Base-by-base conservation (phyloP, 2,888 invertebrate species). In the Schizotus pectinicornis region DNA sequence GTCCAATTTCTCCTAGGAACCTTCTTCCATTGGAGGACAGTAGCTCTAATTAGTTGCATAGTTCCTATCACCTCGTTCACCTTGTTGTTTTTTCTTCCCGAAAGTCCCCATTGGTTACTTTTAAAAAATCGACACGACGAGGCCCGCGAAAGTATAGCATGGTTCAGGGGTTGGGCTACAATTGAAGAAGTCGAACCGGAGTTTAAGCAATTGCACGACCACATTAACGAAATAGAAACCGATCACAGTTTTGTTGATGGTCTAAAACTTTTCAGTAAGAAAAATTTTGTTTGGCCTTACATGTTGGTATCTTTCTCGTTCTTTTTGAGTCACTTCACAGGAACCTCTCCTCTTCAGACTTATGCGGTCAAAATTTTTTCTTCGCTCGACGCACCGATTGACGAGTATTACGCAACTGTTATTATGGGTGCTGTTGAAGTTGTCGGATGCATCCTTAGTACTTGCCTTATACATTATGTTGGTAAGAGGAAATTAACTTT, bases 31-130 rank as follows among this genome's bases (percentile, higher is more conserved):
- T 91, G 91, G 91, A 81, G 90, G 46, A 85, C 84, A 0, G 84
- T 90, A 1, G 88, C 90, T 0, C 78, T 89, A 1, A 79, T 89
- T 62, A 89, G 88, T 69, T 81, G 87, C 8, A 72, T 78, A 0
- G 86, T 88, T 66, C 88, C 90, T 34, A 80, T 85, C 56, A 64
- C 86, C 2, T 86, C 90, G 9, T 84, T 90, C 32, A 65, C 85
- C 0, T 82, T 87, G 0, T 79, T 92, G 6, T 86, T 82, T 65
- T 84, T 91, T 72, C 85, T 92, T 2, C 92, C 92, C 0, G 92
- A 92, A 75, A 90, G 90, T 65, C 92, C 92, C 0, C 86, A 89
- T 65, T 92, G 92, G 92, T 79, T 91, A 45, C 85, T 90, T 45
- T 83, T 86, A 0, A 86, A 85, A 69, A 85, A 86, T 57, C 83